Evolutionary conservation across 2,888 invertebrate species (phyloP).

Genomic region (Sphinx pinastri): DNA sequence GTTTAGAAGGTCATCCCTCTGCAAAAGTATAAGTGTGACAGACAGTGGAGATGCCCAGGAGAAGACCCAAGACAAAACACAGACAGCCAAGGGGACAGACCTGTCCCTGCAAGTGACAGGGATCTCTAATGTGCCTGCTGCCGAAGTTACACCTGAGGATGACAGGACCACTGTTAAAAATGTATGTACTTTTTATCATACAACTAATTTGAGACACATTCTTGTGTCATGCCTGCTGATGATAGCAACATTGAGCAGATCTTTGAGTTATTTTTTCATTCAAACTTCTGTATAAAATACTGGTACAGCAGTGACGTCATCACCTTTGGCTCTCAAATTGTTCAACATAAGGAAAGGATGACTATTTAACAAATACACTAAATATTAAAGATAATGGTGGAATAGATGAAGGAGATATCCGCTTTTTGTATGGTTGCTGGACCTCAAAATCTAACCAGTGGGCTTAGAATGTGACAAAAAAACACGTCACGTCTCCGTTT

Average conservation of each 20-base stretch:
- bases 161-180: conserved; percentile 70
- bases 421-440: too few species aligned
- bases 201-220: too few species aligned
- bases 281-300: too few species aligned
- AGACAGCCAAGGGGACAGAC: conserved; percentile 45
- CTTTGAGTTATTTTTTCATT: too few species aligned
- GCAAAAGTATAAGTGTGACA: conserved; percentile 62
- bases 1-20: conserved; percentile 69
- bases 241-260: too few species aligned
- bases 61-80: conserved; percentile 48
- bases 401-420: too few species aligned
- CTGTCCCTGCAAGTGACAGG: conserved; percentile 33
- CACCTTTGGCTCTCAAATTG: neutral
- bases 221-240: too few species aligned
- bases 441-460: too few species aligned
- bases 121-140: conserved; percentile 34
- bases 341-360: neutral
- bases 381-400: too few species aligned
- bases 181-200: conserved; percentile 49
- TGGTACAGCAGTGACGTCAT: neutral
- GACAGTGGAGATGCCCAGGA: conserved; percentile 53
- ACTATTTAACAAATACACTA: too few species aligned
- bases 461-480: too few species aligned
- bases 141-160: conserved; percentile 54
- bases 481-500: too few species aligned